A percentile compares a stretch with the other conserved stretches of the same genome.
These are phyloP conservation scores for Drosophila barbarae DNA, from an alignment of 2,888 invertebrate species.

Conservation along the genomic window DNA sequence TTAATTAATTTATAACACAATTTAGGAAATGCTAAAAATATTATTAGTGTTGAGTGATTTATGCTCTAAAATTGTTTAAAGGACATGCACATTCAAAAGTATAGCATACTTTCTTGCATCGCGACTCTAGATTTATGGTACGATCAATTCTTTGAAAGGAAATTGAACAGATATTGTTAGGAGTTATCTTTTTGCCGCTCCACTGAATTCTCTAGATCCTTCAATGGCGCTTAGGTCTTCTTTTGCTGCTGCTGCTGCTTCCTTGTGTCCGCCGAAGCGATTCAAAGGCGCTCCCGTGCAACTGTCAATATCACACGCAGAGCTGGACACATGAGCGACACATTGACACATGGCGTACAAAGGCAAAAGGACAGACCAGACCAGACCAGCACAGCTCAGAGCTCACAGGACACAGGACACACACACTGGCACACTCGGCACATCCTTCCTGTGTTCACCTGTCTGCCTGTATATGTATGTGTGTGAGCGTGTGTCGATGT, in stretches of 20 bases:
- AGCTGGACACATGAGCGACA: conserved; percentile 71
- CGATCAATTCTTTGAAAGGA: neutral
- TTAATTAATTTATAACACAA: too few species aligned
- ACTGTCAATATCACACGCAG: conserved; percentile 75
- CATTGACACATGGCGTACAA: conserved; percentile 70
- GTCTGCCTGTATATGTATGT: neutral
- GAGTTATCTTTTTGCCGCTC: neutral
- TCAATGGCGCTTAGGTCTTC: conserved; percentile 2
- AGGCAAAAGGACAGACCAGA: conserved; percentile 51
- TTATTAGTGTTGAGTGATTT: neutral
- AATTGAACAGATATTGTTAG: neutral
- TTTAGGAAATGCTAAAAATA: neutral
- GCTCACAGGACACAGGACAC: conserved; percentile 17
- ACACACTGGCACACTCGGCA: conserved; percentile 7
- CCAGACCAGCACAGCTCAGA: conserved; percentile 15
- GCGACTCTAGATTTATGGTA: neutral
- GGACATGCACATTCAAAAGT: neutral
- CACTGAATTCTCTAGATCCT: conserved; percentile 1
- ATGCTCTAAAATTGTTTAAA: neutral
- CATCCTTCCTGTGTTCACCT: conserved; percentile 26
- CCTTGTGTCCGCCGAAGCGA: conserved; percentile 21
- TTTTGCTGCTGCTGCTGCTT: conserved; percentile 4
- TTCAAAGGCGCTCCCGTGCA: conserved; percentile 42
- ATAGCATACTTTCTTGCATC: neutral
- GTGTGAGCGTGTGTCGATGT: conserved; percentile 55